Evolutionary conservation across 2,797 vertebrate genomes (phyloP).

Genomic region (Geotrypetes seraphini): DNA sequence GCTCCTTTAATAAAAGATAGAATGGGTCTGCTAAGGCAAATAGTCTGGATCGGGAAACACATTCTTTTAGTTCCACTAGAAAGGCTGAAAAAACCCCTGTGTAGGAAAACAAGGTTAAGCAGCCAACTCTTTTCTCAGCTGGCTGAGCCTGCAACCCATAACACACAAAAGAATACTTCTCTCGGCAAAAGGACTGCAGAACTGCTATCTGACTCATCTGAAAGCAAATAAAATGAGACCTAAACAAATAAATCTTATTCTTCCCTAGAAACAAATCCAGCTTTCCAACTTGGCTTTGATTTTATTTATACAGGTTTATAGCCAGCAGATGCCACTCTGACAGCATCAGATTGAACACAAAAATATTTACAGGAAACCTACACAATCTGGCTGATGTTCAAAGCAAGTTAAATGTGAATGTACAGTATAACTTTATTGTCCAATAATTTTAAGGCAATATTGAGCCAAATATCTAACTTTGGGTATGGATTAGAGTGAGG

Average conservation of each 20-base stretch:
- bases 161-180: constrained; percentile 49
- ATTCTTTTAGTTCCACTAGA: constrained; percentile 53
- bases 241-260: constrained; percentile 65
- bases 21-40: constrained; percentile 27
- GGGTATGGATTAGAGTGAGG: no score
- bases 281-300: constrained; percentile 42
- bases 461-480: no score
- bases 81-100: constrained; percentile 49
- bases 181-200: constrained; percentile 55
- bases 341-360: no score
- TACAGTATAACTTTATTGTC: no score
- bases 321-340: constrained; percentile 44
- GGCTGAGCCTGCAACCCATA: constrained; percentile 39
- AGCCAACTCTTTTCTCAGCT: constrained; percentile 53
- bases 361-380: no score
- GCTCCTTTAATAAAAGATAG: constrained; percentile 22
- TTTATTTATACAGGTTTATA: constrained; percentile 52
- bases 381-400: no score
- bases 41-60: constrained; percentile 32
- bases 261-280: constrained; percentile 45
- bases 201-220: constrained; percentile 60
- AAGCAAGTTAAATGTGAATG: no score
- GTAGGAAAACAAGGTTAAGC: constrained; percentile 48
- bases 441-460: no score
- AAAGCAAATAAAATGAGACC: constrained; percentile 63